Conservation (phyloP, 2,888 invertebrate genomes). For the Hirtodrosophila duncani region DNA sequence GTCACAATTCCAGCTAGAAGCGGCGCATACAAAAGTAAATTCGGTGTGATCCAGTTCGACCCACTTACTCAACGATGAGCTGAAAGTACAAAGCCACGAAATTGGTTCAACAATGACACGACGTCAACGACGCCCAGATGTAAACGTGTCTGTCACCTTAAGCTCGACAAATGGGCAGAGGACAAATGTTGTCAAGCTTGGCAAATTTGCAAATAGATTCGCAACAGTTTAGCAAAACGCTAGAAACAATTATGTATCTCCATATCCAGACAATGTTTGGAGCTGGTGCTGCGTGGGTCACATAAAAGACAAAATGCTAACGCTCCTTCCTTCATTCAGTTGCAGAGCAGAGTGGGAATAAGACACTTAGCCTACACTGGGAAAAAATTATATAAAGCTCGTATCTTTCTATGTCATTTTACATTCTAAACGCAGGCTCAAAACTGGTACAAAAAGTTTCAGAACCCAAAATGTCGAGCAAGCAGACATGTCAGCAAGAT, state of each 20-base stretch:
- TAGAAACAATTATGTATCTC: constrained; percentile 31
- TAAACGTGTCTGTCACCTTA: constrained; percentile 55
- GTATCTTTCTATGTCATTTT: no score
- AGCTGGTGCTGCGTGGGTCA: constrained; percentile 47
- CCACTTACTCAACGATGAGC: constrained; percentile 24
- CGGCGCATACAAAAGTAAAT: neutral
- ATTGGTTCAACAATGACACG: constrained; percentile 28
- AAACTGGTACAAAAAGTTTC: no score
- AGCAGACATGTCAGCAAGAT: no score
- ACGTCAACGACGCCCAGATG: constrained; percentile 23
- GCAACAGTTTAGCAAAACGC: constrained; percentile 44
- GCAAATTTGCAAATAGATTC: constrained; percentile 60
- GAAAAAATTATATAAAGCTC: no score
- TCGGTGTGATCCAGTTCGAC: constrained; percentile 16
- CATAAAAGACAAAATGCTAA: constrained; percentile 17
- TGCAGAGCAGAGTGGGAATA: no score
- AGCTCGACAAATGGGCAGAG: constrained; percentile 46
- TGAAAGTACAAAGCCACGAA: constrained; percentile 38
- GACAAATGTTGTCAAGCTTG: constrained; percentile 42
- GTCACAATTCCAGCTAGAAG: constrained; percentile 1
- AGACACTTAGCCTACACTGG: no score
- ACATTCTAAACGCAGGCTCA: constrained; percentile 27
- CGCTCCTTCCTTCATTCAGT: no score
- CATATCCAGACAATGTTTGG: constrained; percentile 6
- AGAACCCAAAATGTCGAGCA: no score